Percentiles rank a stretch among this genome's conserved stretches.
Evolutionary conservation across 2,888 invertebrate species (phyloP).

Genomic region (Andrena bucephala): DNA sequence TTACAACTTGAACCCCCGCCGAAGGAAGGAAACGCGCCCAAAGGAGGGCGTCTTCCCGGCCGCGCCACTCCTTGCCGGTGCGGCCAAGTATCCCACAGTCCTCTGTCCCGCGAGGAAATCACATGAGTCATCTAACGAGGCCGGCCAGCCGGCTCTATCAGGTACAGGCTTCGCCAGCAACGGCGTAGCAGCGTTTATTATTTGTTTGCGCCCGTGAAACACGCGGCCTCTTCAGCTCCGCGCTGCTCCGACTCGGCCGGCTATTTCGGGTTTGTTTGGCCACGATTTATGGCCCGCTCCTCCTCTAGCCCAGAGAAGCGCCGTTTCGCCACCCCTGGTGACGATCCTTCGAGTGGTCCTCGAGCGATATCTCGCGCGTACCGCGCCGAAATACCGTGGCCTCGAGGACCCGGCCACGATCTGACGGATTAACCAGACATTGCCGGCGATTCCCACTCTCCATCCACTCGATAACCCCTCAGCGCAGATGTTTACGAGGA

Average conservation of each 20-base stretch:
- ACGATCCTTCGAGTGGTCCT: conserved; percentile 54
- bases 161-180: conserved; percentile 32
- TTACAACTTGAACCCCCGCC: background rate
- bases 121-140: conserved; percentile 54
- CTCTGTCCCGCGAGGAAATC: conserved; percentile 47
- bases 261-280: conserved; percentile 79
- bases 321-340: conserved; percentile 56
- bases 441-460: background rate
- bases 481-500: conserved; percentile 75
- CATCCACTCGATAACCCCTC: conserved; percentile 41
- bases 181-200: conserved; percentile 64
- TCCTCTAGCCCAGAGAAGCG: conserved; percentile 55
- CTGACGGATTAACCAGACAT: conserved; percentile 30
- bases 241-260: conserved; percentile 43
- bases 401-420: background rate
- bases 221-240: conserved; percentile 30
- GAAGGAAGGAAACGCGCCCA: background rate
- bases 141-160: conserved; percentile 28
- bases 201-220: conserved; percentile 68
- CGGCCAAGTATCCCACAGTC: conserved; percentile 15
- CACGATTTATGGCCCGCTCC: conserved; percentile 69
- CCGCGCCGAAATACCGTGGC: conserved; percentile 10
- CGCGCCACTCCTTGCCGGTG: conserved; percentile 7
- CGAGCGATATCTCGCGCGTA: conserved; percentile 69
- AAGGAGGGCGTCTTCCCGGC: conserved; percentile 4